Conservation (phyloP, 2,888 invertebrate genomes). For the Oithona nana region DNA sequence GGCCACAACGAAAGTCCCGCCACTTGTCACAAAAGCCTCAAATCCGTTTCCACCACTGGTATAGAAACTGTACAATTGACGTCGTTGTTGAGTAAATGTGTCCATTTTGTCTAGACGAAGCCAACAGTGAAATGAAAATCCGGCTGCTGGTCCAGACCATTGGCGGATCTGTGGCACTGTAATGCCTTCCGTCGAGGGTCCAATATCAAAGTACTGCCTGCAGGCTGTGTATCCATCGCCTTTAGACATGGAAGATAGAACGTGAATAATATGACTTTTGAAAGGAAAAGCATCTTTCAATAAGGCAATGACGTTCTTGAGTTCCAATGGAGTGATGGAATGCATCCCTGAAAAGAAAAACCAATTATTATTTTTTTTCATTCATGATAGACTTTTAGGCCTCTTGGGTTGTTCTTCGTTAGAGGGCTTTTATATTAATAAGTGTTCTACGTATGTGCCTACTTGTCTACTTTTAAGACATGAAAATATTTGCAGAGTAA, state of each 20-base stretch:
- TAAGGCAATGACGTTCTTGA: constrained; percentile 36
- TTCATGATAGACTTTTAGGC: too few relatives aligned
- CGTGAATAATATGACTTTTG: constrained; percentile 28
- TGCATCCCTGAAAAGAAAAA: too few relatives aligned
- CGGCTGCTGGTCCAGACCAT: constrained; percentile 38
- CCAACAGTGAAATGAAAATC: constrained; percentile 40
- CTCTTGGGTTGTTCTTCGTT: too few relatives aligned
- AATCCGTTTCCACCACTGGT: constrained; percentile 36
- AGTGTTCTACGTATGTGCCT: too few relatives aligned
- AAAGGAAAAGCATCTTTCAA: constrained; percentile 23
- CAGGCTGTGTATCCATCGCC: constrained; percentile 27
- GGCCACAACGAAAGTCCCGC: constrained; percentile 37
- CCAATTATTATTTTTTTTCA: too few relatives aligned
- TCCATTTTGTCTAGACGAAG: constrained; percentile 31
- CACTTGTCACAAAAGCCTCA: constrained; percentile 38
- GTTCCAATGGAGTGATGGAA: constrained; percentile 37
- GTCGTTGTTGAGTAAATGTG: neutral
- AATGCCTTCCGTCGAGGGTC: constrained; percentile 33
- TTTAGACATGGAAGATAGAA: constrained; percentile 30
- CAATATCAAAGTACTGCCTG: constrained; percentile 35
- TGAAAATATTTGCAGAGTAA: too few relatives aligned
- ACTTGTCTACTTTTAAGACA: too few relatives aligned
- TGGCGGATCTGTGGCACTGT: constrained; percentile 36
- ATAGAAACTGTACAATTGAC: constrained; percentile 29
- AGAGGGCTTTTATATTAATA: too few relatives aligned